phyloP scores from a whole-genome alignment of 2,888 invertebrate species.

The Rhingia rostrata region DNA sequence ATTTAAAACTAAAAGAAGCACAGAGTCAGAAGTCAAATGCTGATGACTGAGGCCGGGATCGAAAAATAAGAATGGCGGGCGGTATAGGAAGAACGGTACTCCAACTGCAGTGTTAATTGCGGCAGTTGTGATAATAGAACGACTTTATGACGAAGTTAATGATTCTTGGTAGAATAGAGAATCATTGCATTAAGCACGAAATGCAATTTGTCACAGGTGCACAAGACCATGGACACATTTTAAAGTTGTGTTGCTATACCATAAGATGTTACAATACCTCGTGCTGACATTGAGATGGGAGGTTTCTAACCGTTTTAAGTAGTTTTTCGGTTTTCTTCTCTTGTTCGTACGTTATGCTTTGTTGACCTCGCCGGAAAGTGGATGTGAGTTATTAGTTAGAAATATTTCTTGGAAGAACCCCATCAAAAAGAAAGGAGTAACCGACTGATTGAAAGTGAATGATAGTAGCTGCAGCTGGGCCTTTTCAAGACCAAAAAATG shows the following conservation, averaged over 20 bases:
- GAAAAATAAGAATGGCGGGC: conserved; percentile 2
- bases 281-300: conserved; percentile 10
- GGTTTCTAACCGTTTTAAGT: conserved; percentile 1
- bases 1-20: conserved; percentile 27
- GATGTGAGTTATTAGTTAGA: conserved; percentile 19
- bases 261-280: too few species aligned
- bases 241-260: background rate
- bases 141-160: conserved; percentile 18
- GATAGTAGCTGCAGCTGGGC: background rate
- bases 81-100: conserved; percentile 21
- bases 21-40: conserved; percentile 39
- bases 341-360: conserved; percentile 17
- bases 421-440: background rate
- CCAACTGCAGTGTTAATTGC: conserved; percentile 40
- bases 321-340: conserved; percentile 12
- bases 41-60: conserved; percentile 18
- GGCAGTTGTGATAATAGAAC: conserved; percentile 35
- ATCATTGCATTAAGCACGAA: conserved; percentile 27
- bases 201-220: conserved; percentile 49
- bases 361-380: conserved; percentile 11
- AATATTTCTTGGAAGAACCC: conserved; percentile 13
- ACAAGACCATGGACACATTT: conserved; percentile 29
- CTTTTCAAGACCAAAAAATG: background rate
- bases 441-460: conserved; percentile 1
- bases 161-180: conserved; percentile 26